Percentiles rank a stretch among this genome's conserved stretches.
Conservation (phyloP, 2,113 vertebrate genomes). For the Calidris pugnax region DNA sequence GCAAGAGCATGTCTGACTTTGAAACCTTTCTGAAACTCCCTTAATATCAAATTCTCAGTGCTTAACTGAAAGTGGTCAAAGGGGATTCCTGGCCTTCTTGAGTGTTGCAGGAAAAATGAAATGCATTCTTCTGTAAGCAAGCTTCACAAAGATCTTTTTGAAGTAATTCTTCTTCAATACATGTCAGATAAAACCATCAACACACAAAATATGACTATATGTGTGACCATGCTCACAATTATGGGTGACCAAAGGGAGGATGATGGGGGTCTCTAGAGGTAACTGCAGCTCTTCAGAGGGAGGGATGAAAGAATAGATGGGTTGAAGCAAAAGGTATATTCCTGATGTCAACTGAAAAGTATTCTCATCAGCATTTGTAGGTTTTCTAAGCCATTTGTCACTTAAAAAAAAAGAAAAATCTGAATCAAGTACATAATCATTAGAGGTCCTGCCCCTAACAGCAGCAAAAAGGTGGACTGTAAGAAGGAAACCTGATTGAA, state of each 20-base stretch:
- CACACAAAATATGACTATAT: accelerated
- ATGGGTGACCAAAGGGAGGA: not conserved
- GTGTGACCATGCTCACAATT: not conserved
- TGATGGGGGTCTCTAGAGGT: not conserved
- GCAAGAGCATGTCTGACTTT: not conserved
- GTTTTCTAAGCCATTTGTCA: not conserved
- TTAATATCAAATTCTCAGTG: not conserved
- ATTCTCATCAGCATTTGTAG: not conserved
- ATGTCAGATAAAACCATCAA: not conserved
- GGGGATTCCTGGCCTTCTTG: not conserved
- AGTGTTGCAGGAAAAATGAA: not conserved
- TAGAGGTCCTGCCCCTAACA: not conserved
- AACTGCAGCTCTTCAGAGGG: not conserved
- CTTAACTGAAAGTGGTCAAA: not conserved
- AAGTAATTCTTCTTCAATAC: not conserved
- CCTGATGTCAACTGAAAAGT: not conserved
- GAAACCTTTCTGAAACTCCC: not conserved
- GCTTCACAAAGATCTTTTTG: not conserved
- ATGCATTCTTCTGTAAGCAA: not conserved
- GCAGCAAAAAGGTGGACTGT: not conserved
- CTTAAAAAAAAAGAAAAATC: not conserved
- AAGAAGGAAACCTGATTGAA: not conserved
- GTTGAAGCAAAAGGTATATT: not conserved
- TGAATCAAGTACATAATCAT: not conserved
- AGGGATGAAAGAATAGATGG: not conserved